phyloP scores from a whole-genome alignment of 2,797 vertebrate species.

The Bufotes viridis region DNA sequence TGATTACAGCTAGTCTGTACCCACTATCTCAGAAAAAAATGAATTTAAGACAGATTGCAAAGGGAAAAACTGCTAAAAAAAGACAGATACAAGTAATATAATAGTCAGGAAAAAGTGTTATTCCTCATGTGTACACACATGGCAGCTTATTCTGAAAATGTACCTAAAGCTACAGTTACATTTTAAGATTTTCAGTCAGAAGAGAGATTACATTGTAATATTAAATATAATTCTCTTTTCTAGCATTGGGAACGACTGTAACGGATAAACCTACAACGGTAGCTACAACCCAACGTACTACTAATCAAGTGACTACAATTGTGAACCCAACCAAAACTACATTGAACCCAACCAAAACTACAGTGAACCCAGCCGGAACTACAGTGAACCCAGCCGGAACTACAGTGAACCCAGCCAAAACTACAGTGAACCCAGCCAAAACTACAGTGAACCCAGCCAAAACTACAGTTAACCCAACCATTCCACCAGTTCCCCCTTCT shows the following conservation, averaged over 20 bases:
- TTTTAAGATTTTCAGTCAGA: background rate
- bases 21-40: no score
- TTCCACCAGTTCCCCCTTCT: background rate
- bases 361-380: background rate
- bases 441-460: background rate
- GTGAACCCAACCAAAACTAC: background rate
- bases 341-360: no score
- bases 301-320: no score
- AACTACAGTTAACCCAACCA: background rate
- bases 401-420: background rate
- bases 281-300: background rate
- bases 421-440: no score
- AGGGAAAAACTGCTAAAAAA: no score
- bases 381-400: background rate
- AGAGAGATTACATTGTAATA: background rate
- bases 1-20: no score
- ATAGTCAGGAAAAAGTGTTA: no score
- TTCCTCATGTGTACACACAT: no score
- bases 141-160: no score
- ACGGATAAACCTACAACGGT: background rate
- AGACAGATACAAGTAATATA: no score
- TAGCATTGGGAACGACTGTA: background rate
- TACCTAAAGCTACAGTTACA: no score
- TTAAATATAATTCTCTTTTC: slow-evolving; percentile 1
- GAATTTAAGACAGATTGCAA: no score